Base-by-base conservation (phyloP, 2,113 vertebrate species). In the Etheostoma cragini region DNA sequence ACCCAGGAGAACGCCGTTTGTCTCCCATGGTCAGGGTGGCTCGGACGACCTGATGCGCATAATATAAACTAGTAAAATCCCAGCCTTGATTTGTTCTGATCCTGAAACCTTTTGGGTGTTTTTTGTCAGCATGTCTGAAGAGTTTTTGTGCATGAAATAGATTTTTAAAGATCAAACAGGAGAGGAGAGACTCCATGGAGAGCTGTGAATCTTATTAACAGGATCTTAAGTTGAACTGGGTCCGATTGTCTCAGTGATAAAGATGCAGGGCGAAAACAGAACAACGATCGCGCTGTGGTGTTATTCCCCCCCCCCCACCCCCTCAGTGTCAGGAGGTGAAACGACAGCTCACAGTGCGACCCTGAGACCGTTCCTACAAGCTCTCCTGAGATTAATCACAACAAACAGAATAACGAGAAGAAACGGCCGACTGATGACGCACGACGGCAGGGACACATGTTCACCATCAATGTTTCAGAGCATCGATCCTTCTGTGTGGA, bases 381-480 rank as follows among this genome's bases (percentile, higher is more conserved):
- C 52, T 73, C 24, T 13, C 42, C n/a, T 17, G 72, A 74, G 80
- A 73, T 83, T 70, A 46, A 35, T 62, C 61, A 19, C 13, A 52
- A 21, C 65, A 49, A 67, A 58, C 65, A 74, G 33, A 46, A 3
- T 61, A 63, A 77, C 47, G 74, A 71, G 2, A 11, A 8, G 49
- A 13, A 4, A 30, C 17, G 14, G 30, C 26, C 35, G 83, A 52
- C 30, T n/a, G 35, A 63, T 19, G 63, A 17, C n/a, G 42, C 46
- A 52, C n/a, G 46, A 16, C 74, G 35, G 46, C 38, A 56, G 52
- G 47, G 67, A 52, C 16, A 1, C 8, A 1, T 68, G 49, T 50
- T 56, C 5, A 24, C 33, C 24, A 11, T 76, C 76, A 49, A 6
- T 3, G 42, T 38, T 8, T 38, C 38, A 38, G 8, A 8, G 38